phyloP scores from a whole-genome alignment of 2,113 vertebrate genomes.

The Myiozetetes cayanensis region DNA sequence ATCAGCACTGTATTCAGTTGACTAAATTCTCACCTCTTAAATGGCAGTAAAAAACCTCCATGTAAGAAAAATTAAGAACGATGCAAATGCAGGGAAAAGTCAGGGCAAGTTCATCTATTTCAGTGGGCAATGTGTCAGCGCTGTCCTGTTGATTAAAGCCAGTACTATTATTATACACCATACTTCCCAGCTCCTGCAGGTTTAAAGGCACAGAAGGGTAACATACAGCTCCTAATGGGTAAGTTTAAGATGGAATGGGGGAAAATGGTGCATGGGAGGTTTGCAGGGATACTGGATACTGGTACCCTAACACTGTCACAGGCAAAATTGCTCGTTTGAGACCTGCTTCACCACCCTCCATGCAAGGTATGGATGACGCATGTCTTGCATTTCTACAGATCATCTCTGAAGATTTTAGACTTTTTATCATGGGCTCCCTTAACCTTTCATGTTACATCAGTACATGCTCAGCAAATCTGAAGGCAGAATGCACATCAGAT shows the following conservation, averaged over 20 bases:
- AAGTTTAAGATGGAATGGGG: neutral
- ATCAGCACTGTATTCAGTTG: conserved; percentile 27
- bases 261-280: neutral
- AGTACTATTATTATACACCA: neutral
- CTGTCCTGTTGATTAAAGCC: neutral
- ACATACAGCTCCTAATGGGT: neutral
- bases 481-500: neutral
- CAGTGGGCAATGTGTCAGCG: neutral
- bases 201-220: neutral
- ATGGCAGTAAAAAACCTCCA: neutral
- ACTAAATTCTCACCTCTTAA: conserved; percentile 34
- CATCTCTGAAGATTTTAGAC: neutral
- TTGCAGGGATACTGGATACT: neutral
- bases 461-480: neutral
- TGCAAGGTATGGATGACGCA: accelerated
- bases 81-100: neutral
- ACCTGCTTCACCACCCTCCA: neutral
- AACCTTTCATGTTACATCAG: neutral
- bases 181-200: neutral
- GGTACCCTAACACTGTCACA: too few relatives aligned
- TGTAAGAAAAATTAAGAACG: conserved; percentile 6
- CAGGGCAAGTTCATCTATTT: neutral
- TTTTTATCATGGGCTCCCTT: neutral
- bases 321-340: neutral
- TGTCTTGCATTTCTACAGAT: neutral